phyloP scores from a whole-genome alignment of 2,113 vertebrate species.

The Malurus melanocephalus region DNA sequence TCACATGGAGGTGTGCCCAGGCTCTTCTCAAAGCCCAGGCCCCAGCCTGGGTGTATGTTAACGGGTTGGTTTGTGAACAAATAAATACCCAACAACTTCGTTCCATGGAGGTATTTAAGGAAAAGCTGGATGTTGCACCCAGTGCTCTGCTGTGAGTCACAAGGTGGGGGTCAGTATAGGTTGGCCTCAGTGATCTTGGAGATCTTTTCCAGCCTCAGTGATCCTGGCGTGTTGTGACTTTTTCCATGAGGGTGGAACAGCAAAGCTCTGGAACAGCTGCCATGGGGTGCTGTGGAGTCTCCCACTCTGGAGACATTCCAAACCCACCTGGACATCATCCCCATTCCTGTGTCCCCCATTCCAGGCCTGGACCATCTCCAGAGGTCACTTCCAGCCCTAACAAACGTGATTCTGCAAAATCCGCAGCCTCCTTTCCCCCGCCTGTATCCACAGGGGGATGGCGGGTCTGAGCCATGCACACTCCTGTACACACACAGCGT shows the following conservation, averaged over 20 bases:
- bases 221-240: too few species aligned
- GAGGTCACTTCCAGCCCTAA: background rate
- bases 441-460: rapidly evolving
- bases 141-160: background rate
- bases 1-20: rapidly evolving
- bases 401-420: background rate
- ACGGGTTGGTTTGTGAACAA: background rate
- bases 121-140: background rate
- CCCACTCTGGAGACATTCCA: background rate
- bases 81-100: rapidly evolving
- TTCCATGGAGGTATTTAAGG: too few species aligned
- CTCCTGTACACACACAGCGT: background rate
- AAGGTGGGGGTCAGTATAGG: rapidly evolving
- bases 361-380: background rate
- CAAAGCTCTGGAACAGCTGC: background rate
- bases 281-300: background rate
- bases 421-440: too few species aligned
- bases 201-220: rapidly evolving
- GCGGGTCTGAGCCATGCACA: rapidly evolving
- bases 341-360: rapidly evolving
- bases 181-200: rapidly evolving
- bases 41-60: rapidly evolving
- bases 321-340: rapidly evolving
- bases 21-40: background rate
- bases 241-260: background rate